Evolutionary conservation across 2,113 vertebrate genomes (phyloP), one percentile per base, ranked within the genome.

Genomic region (Ariopsis seemanni): DNA sequence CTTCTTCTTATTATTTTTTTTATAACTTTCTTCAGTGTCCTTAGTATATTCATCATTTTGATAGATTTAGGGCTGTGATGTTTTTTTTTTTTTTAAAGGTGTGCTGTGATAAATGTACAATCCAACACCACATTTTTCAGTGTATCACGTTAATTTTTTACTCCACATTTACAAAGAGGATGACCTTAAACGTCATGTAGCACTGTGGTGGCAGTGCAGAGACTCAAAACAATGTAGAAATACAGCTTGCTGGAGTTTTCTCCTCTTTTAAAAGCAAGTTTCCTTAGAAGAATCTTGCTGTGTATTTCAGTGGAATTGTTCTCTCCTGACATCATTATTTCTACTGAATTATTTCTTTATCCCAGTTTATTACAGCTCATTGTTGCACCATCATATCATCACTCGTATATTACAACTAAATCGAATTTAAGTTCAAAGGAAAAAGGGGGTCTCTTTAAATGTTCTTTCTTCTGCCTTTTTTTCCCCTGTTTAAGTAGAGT

Each of bases 21-120:
- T 2, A 34, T 0, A 60, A 81, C 79, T 81, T 60, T 60, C 27
- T 62, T 20, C 30, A 18, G 17, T 20, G 1, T 82, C 79, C 57
- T 62, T 30, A 79, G 10, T 48, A 62, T 48, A 42, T 62, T 34
- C n/a, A 82, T 62, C 57, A 62, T 62, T 48, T 60, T 81, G 79
- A 81, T 81, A 81, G 55, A 60, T 81, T 81, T 42, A 58, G 79
- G 79, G 55, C 79, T 34, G 17, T 58, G 79, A 22, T 60, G 18
- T 27, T 81, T 60, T 60, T 79, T 80, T 22, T 22, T 42, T 22
- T 22, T 42, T 42, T 20, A 62, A 62, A 42, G 30, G 27, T n/a
- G 20, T 60, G 57, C 30, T 12, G 57, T 82, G 57, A 62, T 62
- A 48, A 82, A 62, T 82, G 30, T 25, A 62, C 30, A 48, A 25